These are phyloP conservation scores for Tridacna gigas DNA, from an alignment of 2,888 invertebrate species.

Conservation along the genomic window DNA sequence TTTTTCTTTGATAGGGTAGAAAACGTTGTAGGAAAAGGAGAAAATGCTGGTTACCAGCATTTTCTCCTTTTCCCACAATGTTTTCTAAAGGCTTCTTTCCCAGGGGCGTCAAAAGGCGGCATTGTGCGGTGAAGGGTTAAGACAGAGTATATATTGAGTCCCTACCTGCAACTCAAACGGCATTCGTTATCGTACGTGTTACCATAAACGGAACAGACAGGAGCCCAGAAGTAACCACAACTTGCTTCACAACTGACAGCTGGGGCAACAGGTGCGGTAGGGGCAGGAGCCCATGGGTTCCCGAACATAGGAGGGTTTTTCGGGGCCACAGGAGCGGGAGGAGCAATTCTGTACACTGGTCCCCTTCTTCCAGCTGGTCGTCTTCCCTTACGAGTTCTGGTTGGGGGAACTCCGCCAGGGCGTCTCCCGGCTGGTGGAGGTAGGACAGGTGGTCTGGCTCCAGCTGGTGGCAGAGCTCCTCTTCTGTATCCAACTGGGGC, in stretches of 20 bases:
- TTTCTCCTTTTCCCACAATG: too few relatives aligned
- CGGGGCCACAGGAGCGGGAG: background rate
- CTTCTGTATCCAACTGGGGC: background rate
- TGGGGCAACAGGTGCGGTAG: conserved; percentile 20
- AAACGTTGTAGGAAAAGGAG: too few relatives aligned
- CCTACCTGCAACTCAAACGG: conserved; percentile 37
- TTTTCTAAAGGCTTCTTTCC: too few relatives aligned
- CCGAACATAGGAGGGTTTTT: background rate
- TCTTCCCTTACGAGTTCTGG: conserved; percentile 17
- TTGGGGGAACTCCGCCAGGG: conserved; percentile 13
- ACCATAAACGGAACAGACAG: conserved; percentile 42
- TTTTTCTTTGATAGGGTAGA: too few relatives aligned
- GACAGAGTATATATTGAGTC: too few relatives aligned
- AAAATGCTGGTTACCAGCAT: too few relatives aligned
- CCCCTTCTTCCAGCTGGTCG: conserved; percentile 1
- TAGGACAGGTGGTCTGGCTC: background rate
- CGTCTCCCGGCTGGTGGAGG: conserved; percentile 13
- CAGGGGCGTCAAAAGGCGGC: too few relatives aligned
- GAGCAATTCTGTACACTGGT: background rate
- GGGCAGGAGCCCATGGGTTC: conserved; percentile 2
- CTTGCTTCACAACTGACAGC: conserved; percentile 17
- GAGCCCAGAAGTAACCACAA: conserved; percentile 10
- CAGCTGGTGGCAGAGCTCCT: background rate
- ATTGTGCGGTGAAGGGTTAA: too few relatives aligned
- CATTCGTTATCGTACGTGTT: conserved; percentile 52